Conservation (phyloP, 2,113 vertebrate genomes). For the Coptodon bakossiorum region DNA sequence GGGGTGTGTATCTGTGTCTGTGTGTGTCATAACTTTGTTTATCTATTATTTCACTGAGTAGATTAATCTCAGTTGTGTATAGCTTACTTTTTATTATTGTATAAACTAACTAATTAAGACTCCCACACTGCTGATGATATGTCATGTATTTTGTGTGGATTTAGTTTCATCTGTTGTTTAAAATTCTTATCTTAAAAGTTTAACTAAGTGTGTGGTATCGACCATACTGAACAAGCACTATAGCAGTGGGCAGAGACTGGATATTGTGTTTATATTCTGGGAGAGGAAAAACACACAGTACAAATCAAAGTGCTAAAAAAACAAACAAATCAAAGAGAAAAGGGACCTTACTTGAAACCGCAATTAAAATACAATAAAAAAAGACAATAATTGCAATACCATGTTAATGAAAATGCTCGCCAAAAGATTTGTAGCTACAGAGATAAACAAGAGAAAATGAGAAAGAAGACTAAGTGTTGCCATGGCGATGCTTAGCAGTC, state of each 20-base stretch:
- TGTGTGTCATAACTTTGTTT: neutral
- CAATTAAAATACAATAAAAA: constrained; percentile 3
- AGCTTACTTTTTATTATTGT: neutral
- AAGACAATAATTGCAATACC: neutral
- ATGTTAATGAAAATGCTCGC: neutral
- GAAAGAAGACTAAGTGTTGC: constrained; percentile 30
- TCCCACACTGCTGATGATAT: neutral
- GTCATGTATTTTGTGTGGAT: neutral
- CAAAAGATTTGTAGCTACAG: neutral
- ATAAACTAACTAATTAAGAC: neutral
- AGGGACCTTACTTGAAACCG: neutral
- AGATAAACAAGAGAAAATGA: neutral
- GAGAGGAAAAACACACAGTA: neutral
- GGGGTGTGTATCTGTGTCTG: neutral
- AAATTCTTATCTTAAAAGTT: neutral
- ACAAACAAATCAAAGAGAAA: neutral
- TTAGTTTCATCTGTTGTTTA: neutral
- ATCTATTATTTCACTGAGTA: neutral
- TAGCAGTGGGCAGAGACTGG: neutral
- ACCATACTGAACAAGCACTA: neutral
- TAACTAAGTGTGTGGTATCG: neutral
- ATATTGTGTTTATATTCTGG: neutral
- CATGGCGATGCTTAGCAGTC: constrained; percentile 49
- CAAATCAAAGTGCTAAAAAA: neutral
- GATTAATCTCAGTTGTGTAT: neutral